Evolutionary conservation across 2,888 invertebrate species (phyloP), one percentile per base, ranked within the genome.

Genomic region (Pemphredon lugubris): DNA sequence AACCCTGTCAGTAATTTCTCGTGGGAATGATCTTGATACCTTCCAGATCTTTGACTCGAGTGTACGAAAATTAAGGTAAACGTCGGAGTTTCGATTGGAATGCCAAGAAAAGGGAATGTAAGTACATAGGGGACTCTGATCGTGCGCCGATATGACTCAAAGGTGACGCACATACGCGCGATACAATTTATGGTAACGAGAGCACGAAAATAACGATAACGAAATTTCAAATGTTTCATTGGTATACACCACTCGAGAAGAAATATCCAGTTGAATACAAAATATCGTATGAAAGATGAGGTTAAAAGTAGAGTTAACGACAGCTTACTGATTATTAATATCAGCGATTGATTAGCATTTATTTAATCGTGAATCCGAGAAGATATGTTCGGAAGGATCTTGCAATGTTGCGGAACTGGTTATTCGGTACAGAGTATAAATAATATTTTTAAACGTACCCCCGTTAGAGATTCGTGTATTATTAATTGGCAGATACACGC

Each of bases 81-180:
- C 47, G 18, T 20, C 42, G 18, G 34, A 60, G 34, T 42, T 50
- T 42, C 66, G 61, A 54, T 54, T 40, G 48, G 40, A 61, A 61
- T 34, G 40, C 23, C 37, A 21, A 23, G 18, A 45, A 20, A 23
- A 34, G 47, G 40, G 16, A 7, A 37, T 20, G 30, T 21, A 39
- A 32, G 20, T 47, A 40, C n/a, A 26, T 32, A 11, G 7, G 48
- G 5, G 40, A 67, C 40, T 67, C 61, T 14, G 48, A 54, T 61
- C 66, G 61, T 61, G 66, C 53, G 54, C 18, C 18, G 14, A 39
- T 21, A 13, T 42, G 11, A 7, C 53, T 34, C 34, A 11, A 20
- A 42, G 53, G 53, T 48, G 39, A 14, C 66, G 48, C 61, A 20
- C 40, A 34, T 50, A 14, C 66, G 48, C 61, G 14, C 40, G 34